Conservation (phyloP, 2,797 vertebrate genomes). For the Adrianichthys oophorus region DNA sequence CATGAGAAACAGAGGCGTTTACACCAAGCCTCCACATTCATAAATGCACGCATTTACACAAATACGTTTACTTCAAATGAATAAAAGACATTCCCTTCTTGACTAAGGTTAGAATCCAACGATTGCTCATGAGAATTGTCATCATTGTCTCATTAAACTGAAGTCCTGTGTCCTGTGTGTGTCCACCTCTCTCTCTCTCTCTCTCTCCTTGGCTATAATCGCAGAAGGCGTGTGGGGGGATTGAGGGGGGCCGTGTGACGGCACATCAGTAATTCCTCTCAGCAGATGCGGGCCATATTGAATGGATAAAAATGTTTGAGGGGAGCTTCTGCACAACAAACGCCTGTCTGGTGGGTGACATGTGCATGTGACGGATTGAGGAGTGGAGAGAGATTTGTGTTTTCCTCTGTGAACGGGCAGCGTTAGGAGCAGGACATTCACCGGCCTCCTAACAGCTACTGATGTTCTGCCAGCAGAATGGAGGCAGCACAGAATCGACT, state of each 20-base stretch:
- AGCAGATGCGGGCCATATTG: slow-evolving; percentile 72
- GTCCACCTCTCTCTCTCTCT: background rate
- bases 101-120: too few relatives aligned
- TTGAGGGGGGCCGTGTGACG: slow-evolving; percentile 22
- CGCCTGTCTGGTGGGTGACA: slow-evolving; percentile 26
- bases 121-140: too few relatives aligned
- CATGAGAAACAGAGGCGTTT: too few relatives aligned
- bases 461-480: slow-evolving; percentile 34
- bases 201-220: slow-evolving; percentile 2
- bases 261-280: slow-evolving; percentile 69
- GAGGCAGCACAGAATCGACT: slow-evolving; percentile 25
- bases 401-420: slow-evolving; percentile 33
- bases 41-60: too few relatives aligned
- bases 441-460: slow-evolving; percentile 47
- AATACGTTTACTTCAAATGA: too few relatives aligned
- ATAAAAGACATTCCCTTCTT: too few relatives aligned
- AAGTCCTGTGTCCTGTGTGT: background rate
- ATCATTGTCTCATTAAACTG: too few relatives aligned
- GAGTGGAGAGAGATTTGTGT: slow-evolving; percentile 24
- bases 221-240: slow-evolving; percentile 1
- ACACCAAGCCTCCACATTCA: too few relatives aligned
- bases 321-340: slow-evolving; percentile 60
- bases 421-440: slow-evolving; percentile 64
- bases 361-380: slow-evolving; percentile 1
- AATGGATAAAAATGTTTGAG: slow-evolving; percentile 75